These are phyloP conservation scores for Setipinna tenuifilis DNA, from an alignment of 2,797 vertebrate genomes.

Conservation along the genomic window DNA sequence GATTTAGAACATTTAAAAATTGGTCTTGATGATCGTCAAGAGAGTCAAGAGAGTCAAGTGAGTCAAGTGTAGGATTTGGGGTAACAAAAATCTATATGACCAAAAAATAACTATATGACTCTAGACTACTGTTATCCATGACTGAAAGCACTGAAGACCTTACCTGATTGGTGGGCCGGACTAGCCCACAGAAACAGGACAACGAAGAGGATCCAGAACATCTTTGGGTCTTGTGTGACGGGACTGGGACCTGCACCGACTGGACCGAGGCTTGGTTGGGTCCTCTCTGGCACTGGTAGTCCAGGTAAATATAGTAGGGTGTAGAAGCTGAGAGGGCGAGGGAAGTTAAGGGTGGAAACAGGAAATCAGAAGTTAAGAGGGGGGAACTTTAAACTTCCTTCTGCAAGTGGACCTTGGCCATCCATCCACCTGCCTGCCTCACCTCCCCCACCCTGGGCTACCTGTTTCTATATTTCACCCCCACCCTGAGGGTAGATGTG, in stretches of 20 bases:
- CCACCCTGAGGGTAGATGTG: no score
- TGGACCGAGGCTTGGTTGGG: not conserved
- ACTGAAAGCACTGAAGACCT: no score
- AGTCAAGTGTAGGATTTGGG: no score
- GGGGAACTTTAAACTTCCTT: not conserved
- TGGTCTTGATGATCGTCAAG: no score
- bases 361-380: not conserved
- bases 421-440: conserved; percentile 4
- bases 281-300: not conserved
- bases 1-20: no score
- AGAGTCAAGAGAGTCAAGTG: no score
- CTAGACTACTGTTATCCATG: no score
- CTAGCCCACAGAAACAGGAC: not conserved
- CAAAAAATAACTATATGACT: no score
- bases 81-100: no score
- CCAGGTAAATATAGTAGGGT: not conserved
- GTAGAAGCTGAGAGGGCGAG: not conserved
- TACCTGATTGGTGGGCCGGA: not conserved
- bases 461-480: not conserved
- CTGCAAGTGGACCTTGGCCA: not conserved
- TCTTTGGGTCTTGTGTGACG: not conserved
- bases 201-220: not conserved
- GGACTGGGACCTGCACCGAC: not conserved
- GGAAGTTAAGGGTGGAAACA: not conserved
- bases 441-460: not conserved